Evolutionary conservation across 1,140 invertebrate species (phyloP), one percentile per base, ranked within the genome.

Genomic region (Parasteatoda tepidariorum): DNA sequence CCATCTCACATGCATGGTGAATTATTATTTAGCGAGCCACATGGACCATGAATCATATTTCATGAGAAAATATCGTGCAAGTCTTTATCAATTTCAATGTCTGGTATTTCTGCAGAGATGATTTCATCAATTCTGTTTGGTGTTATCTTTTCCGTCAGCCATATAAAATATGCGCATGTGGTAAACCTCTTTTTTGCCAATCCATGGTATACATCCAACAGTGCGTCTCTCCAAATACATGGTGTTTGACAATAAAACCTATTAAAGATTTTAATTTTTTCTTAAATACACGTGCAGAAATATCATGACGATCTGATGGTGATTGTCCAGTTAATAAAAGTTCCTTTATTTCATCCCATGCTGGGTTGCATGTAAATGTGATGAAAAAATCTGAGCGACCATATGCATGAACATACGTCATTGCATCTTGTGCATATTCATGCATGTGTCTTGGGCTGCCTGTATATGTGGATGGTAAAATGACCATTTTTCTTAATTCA

Each of bases 321-420:
- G 48, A 74, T 55, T 74, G 71, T 55, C 71, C 71, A 74, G 71
- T 54, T 74, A 74, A 74, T 55, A 38, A 28, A 74, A 74, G 71
- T 24, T 74, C 71, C 48, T 74, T 74, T 54, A 55, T 55, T 55
- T 74, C 71, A 74, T 74, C 24, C 3, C 71, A 74, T 26, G 71
- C 48, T 55, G 71, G 71, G 48, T 74, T 74, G 71, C 54, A 55
- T 55, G 71, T 74, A 74, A 74, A 74, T 71, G 67, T 59, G 55
- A n/a, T 57, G 55, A 38, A 34, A 13, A 61, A 2, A 24, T 34
- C 9, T 28, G 90, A 89, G 85, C 7, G n/a, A n/a, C n/a, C n/a
- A n/a, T n/a, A n/a, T n/a, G n/a, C n/a, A n/a, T n/a, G n/a, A n/a
- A 91, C 91, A 86, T 90, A 91, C 4, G 88, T 85, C 88, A 91